Evolutionary conservation across 2,888 invertebrate genomes (phyloP).

Genomic region (Heterodera filipjevi): DNA sequence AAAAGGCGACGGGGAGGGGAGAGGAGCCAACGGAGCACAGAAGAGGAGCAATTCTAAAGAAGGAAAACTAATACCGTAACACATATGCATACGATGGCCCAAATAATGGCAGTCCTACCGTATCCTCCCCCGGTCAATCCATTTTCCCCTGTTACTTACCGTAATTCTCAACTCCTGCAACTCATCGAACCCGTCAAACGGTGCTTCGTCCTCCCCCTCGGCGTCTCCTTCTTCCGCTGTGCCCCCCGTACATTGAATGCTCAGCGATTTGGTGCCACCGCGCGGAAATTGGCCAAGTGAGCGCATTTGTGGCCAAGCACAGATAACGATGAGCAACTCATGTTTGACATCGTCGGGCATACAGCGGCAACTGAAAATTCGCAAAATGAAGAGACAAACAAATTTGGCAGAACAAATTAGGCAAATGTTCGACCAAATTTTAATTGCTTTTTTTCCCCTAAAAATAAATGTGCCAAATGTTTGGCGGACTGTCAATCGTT

Average conservation of each 20-base stretch:
- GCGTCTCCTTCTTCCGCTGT: not conserved
- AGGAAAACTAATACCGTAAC: not conserved
- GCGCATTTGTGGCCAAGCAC: constrained; percentile 36
- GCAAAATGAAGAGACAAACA: not conserved
- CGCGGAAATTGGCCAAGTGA: constrained; percentile 38
- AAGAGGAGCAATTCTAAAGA: not conserved
- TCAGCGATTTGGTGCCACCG: constrained; percentile 45
- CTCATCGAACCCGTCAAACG: constrained; percentile 41
- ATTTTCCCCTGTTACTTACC: constrained; percentile 32
- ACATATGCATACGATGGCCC: too few species aligned
- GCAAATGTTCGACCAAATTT: not conserved
- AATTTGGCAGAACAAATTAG: not conserved
- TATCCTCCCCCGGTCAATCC: not conserved
- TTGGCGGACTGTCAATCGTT: too few species aligned
- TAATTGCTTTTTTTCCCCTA: not conserved
- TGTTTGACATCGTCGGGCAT: constrained; percentile 48
- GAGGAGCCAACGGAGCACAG: not conserved
- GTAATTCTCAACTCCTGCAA: constrained; percentile 42
- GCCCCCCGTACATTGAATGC: constrained; percentile 39
- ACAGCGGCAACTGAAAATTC: constrained; percentile 54
- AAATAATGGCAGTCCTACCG: not conserved
- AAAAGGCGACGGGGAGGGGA: not conserved
- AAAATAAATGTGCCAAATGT: too few species aligned
- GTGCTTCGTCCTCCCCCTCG: constrained; percentile 19
- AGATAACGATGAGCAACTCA: constrained; percentile 42